Conservation (phyloP, 2,797 vertebrate genomes). For the Coccyzus lansbergi region DNA sequence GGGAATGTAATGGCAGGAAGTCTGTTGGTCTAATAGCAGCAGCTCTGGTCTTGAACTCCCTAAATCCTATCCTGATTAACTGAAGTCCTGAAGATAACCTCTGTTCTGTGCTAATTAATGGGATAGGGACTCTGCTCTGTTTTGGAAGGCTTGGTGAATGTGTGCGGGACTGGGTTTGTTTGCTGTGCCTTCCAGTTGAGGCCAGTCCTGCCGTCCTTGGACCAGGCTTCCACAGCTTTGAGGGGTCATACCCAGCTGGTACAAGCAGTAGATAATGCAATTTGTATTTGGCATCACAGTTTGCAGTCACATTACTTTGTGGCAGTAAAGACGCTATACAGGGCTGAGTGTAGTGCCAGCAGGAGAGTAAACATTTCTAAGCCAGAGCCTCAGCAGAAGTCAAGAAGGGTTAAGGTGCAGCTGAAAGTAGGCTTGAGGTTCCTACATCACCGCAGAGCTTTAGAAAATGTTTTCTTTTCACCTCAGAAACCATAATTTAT, state of each 20-base stretch:
- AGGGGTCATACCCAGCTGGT: conserved; percentile 49
- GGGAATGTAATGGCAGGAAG: not conserved
- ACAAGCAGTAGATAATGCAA: not conserved
- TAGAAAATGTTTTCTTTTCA: not conserved
- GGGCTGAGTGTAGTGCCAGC: not conserved
- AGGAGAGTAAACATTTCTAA: conserved; percentile 2
- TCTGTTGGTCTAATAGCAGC: not conserved
- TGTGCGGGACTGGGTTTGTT: not conserved
- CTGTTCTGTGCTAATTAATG: not conserved
- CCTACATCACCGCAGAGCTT: not conserved
- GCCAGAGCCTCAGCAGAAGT: not conserved
- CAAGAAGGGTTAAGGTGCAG: conserved; percentile 45
- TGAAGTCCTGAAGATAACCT: not conserved
- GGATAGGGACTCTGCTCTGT: not conserved
- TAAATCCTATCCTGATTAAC: not conserved
- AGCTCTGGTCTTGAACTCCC: not conserved
- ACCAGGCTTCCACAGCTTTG: not conserved
- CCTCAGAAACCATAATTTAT: not conserved
- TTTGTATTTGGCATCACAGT: conserved; percentile 34
- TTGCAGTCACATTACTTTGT: not conserved
- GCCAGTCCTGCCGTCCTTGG: not conserved
- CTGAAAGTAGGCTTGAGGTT: not conserved
- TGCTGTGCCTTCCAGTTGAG: not conserved
- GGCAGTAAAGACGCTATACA: not conserved
- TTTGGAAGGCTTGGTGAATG: not conserved